Base-by-base conservation (phyloP, 2,113 vertebrate species). In the Microtus oregoni region DNA sequence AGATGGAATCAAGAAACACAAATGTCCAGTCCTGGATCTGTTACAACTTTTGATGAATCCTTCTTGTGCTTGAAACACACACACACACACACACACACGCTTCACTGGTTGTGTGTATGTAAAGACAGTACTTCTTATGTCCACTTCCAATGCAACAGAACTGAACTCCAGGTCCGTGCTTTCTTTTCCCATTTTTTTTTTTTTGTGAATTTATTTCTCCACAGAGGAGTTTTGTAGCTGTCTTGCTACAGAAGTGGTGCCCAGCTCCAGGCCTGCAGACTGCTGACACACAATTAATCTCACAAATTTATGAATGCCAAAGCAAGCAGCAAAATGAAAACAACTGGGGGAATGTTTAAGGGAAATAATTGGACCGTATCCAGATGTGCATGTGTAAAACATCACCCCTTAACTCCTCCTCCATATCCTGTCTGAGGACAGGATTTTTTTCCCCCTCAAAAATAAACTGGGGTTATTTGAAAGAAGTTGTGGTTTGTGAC, bases 351-450 rank as follows among this genome's bases (percentile, higher is more conserved):
- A 98, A 98, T 98, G 98, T 98, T 98, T 98, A 98, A 98, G 98
- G 97, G 97, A 98, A 98, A 98, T 98, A 98, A 98, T 89, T 98
- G 98, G 98, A 98, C 98, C 91, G 89, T 98, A 94, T 98, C 98
- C 98, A 98, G 98, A 98, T 98, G 98, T 98, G 98, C 98, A 98
- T 98, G 98, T 98, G 98, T 98, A 98, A 98, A 98, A 97, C 98
- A 99, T 98, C 98, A 98, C 97, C 38, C 77, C 72, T 85, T 97
- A 96, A 95, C 98, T 98, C 98, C 98, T 98, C 98, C 98, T 96
- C 97, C 96, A 92, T 97, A 98, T 99, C 98, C 98, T 98, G 98
- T 98, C 98, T 98, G 96, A 98, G 98, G 98, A 98, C 97, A 97
- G 97, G 96, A 97, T 78, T 98, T 98, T 97, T 97, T 93, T 97